Evolutionary conservation across 2,888 invertebrate genomes (phyloP).

Genomic region (Dicyrtoma fusca): DNA sequence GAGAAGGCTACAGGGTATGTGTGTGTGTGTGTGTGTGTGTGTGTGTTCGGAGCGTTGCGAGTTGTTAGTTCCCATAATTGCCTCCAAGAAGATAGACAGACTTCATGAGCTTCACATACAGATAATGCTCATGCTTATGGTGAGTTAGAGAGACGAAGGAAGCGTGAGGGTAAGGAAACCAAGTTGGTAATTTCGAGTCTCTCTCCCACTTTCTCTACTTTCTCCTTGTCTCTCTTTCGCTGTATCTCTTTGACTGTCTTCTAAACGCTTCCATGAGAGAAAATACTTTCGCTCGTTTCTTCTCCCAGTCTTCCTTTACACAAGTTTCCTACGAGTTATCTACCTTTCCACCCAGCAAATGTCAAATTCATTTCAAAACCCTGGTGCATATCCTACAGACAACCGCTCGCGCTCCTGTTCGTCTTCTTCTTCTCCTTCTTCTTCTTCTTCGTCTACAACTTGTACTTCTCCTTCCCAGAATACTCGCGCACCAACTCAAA

Average conservation of each 20-base stretch:
- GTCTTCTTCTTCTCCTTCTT: no score
- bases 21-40: no score
- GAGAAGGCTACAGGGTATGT: no score
- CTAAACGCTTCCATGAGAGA: not conserved
- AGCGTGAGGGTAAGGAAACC: conserved; percentile 9
- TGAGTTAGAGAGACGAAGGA: not conserved
- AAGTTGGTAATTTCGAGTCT: conserved; percentile 6
- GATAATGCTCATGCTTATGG: no score
- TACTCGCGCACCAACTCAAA: not conserved
- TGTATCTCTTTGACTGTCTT: not conserved
- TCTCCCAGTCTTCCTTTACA: no score
- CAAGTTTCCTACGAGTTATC: conserved; percentile 15
- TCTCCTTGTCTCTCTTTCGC: conserved; percentile 7
- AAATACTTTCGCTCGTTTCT: no score
- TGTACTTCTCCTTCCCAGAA: not conserved
- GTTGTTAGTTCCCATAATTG: no score
- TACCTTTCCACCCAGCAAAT: not conserved
- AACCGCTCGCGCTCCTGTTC: no score
- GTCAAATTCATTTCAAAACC: not conserved
- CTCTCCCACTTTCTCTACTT: conserved; percentile 3
- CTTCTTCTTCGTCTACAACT: no score
- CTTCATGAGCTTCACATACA: no score
- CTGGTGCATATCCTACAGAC: conserved; percentile 2
- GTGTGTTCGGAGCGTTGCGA: no score
- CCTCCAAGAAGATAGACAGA: no score